These are phyloP conservation scores for Sinosuthora webbiana DNA, from an alignment of 2,113 vertebrate species.

Conservation along the genomic window DNA sequence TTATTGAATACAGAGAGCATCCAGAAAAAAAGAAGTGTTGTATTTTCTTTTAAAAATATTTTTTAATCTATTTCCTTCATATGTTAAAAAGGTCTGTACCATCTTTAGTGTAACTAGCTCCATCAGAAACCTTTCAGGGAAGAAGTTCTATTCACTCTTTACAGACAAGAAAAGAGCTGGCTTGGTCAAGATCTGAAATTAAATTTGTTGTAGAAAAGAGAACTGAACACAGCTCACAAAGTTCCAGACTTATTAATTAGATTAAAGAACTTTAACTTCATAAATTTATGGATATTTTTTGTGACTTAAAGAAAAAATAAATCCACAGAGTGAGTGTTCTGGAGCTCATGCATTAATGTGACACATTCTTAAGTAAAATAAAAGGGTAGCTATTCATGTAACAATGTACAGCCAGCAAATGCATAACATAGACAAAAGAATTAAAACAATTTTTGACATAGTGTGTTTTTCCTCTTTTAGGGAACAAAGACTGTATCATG, in stretches of 20 bases:
- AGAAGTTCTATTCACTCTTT: not conserved
- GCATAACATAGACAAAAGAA: not conserved
- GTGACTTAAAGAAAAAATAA: not conserved
- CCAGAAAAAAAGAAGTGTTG: not conserved
- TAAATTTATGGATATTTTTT: not conserved
- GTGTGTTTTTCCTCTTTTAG: not conserved
- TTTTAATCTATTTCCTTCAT: not conserved
- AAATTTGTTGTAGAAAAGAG: not conserved
- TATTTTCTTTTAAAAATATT: not conserved
- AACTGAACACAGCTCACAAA: not conserved
- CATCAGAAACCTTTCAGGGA: not conserved
- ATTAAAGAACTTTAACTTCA: not conserved
- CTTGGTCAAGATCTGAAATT: not conserved
- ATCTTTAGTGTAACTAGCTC: not conserved
- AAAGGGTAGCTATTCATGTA: not conserved
- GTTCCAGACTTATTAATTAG: not conserved
- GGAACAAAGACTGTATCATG: not conserved
- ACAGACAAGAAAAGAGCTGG: not conserved
- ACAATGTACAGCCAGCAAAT: not conserved
- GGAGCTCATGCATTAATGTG: not conserved
- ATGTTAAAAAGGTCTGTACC: not conserved
- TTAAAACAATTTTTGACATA: accelerated
- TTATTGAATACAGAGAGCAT: not conserved
- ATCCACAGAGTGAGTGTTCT: not conserved
- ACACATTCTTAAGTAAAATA: not conserved